Conservation (phyloP, 2,797 vertebrate genomes). For the Microctenopoma stevenorrisi region DNA sequence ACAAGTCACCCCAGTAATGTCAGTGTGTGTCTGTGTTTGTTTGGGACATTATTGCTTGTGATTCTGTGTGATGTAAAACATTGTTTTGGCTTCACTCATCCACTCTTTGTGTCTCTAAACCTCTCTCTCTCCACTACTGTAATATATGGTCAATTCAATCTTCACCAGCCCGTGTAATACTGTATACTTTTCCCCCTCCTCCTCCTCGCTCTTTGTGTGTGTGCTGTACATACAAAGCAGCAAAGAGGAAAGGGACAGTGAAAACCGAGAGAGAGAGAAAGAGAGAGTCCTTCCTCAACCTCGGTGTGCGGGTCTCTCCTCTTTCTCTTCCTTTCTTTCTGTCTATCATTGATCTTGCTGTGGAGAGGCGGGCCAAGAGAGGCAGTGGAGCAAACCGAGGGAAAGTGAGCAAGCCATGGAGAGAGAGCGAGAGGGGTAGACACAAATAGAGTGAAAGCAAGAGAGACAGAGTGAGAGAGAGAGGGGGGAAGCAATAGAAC, state of each 20-base stretch:
- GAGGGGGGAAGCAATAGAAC: conserved; percentile 54
- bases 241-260: conserved; percentile 10
- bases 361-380: conserved; percentile 72
- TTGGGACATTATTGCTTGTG: conserved; percentile 32
- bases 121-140: conserved; percentile 17
- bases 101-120: conserved; percentile 30
- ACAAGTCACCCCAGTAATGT: conserved; percentile 18
- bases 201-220: neutral
- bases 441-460: neutral
- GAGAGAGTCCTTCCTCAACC: conserved; percentile 24
- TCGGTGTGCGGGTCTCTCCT: conserved; percentile 48
- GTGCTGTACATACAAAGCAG: conserved; percentile 15
- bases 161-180: conserved; percentile 28
- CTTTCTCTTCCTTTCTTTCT: conserved; percentile 43
- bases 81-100: conserved; percentile 36
- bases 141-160: conserved; percentile 41
- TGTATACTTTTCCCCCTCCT: conserved; percentile 10
- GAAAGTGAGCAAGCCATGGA: conserved; percentile 48
- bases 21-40: conserved; percentile 16
- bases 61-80: conserved; percentile 50
- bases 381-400: conserved; percentile 71
- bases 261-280: conserved; percentile 1
- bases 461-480: conserved; percentile 12
- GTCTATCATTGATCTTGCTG: conserved; percentile 72
- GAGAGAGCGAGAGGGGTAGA: conserved; percentile 19